Evolutionary conservation across 2,797 vertebrate species (phyloP).

Genomic region (Betta splendens): DNA sequence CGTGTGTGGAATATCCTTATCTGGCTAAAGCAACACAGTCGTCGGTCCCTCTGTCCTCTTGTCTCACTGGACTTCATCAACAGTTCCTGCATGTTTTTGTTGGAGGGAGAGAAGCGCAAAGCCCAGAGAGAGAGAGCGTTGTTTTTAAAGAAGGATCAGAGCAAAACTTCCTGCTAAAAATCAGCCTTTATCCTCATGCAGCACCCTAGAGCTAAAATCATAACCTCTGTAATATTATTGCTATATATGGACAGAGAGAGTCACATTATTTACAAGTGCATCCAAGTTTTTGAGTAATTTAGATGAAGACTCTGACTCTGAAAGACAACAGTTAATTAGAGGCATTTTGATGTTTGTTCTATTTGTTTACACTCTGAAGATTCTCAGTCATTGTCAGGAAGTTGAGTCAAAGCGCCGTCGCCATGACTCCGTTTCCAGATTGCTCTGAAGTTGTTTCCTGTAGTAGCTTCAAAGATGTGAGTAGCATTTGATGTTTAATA

Average conservation of each 20-base stretch:
- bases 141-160: slow-evolving; percentile 37
- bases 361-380: too few species aligned
- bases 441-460: not conserved
- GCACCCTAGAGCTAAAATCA: slow-evolving; percentile 4
- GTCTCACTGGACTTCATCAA: slow-evolving; percentile 40
- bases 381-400: too few species aligned
- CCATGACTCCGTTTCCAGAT: too few species aligned
- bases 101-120: slow-evolving; percentile 52
- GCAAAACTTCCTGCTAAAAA: slow-evolving; percentile 47
- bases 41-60: slow-evolving; percentile 45
- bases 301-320: too few species aligned
- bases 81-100: slow-evolving; percentile 61
- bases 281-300: too few species aligned
- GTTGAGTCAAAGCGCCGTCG: too few species aligned
- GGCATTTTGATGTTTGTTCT: too few species aligned
- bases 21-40: slow-evolving; percentile 58
- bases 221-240: not conserved
- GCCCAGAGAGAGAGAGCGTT: slow-evolving; percentile 41
- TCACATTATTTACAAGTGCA: not conserved
- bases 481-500: too few species aligned
- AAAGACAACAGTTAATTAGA: too few species aligned
- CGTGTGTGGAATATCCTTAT: slow-evolving; percentile 52
- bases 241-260: not conserved
- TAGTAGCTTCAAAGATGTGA: not conserved
- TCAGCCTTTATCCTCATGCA: slow-evolving; percentile 20